Evolutionary conservation across 2,888 invertebrate species (phyloP).

Genomic region (Aromia moschata): DNA sequence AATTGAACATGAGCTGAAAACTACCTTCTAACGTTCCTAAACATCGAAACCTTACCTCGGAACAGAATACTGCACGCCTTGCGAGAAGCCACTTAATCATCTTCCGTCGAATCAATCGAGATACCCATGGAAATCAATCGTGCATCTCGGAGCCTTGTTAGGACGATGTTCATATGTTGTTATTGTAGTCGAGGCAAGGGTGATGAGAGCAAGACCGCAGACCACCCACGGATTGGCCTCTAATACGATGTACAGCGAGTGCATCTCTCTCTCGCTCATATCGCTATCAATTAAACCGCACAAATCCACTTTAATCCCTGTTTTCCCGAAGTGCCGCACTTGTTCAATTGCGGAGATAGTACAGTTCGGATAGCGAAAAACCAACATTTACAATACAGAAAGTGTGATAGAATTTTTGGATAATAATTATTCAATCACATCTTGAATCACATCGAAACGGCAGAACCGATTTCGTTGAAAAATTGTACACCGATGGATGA

Average conservation of each 20-base stretch:
- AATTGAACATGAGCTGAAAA: too few species aligned
- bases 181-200: constrained; percentile 50
- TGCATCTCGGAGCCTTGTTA: constrained; percentile 55
- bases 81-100: constrained; percentile 37
- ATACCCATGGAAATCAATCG: constrained; percentile 52
- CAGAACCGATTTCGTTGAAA: too few species aligned
- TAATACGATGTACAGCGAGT: constrained; percentile 40
- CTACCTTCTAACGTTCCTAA: too few species aligned
- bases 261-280: constrained; percentile 36
- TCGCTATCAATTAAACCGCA: constrained; percentile 41
- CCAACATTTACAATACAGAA: too few species aligned
- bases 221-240: constrained; percentile 52
- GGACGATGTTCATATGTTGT: constrained; percentile 54
- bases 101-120: constrained; percentile 40
- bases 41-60: background rate
- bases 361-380: too few species aligned
- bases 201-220: constrained; percentile 49
- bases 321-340: constrained; percentile 12
- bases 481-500: too few species aligned
- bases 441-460: too few species aligned
- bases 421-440: too few species aligned
- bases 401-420: too few species aligned
- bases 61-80: constrained; percentile 4
- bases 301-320: constrained; percentile 30
- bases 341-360: too few species aligned